Percentiles rank a stretch among this genome's conserved stretches.
Conservation (phyloP, 2,797 vertebrate genomes). For the Scleropages formosus region DNA sequence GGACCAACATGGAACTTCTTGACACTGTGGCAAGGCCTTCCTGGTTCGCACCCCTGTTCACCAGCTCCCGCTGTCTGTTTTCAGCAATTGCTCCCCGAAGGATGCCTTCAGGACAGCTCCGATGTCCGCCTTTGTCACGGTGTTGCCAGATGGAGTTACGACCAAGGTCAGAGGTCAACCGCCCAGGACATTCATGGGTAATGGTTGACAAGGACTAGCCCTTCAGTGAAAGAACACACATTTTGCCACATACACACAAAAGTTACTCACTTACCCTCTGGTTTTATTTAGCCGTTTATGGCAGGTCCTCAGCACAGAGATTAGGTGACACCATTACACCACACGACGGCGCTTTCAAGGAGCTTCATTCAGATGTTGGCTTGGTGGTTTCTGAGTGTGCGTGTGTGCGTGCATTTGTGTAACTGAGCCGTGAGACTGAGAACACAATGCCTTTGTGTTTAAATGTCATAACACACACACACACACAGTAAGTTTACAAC, state of each 20-base stretch:
- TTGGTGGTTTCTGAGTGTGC: conserved; percentile 29
- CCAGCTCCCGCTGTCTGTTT: conserved; percentile 49
- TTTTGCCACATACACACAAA: conserved; percentile 44
- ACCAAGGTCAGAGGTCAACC: conserved; percentile 63
- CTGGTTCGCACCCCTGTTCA: conserved; percentile 35
- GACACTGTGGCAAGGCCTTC: conserved; percentile 46
- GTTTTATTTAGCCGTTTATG: conserved; percentile 43
- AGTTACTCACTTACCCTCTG: conserved; percentile 32
- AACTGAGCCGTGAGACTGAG: neutral
- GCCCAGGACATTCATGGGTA: conserved; percentile 59
- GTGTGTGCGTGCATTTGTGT: neutral
- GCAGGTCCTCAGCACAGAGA: conserved; percentile 38
- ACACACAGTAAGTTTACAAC: too few species aligned
- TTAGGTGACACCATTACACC: conserved; percentile 43
- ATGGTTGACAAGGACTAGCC: conserved; percentile 38
- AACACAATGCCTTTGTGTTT: too few species aligned
- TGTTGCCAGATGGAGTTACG: conserved; percentile 60
- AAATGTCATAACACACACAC: too few species aligned
- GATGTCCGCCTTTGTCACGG: conserved; percentile 54
- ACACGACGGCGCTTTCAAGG: conserved; percentile 32
- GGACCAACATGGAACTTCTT: conserved; percentile 40
- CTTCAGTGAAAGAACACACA: conserved; percentile 38
- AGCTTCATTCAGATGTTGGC: conserved; percentile 33
- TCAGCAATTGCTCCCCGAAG: conserved; percentile 50
- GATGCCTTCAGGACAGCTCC: conserved; percentile 46